Percentiles rank a stretch among this genome's conserved stretches.
These are phyloP conservation scores for Actinernus sp. DNA, from an alignment of 92 coral and sea anemone species.

Conservation along the genomic window DNA sequence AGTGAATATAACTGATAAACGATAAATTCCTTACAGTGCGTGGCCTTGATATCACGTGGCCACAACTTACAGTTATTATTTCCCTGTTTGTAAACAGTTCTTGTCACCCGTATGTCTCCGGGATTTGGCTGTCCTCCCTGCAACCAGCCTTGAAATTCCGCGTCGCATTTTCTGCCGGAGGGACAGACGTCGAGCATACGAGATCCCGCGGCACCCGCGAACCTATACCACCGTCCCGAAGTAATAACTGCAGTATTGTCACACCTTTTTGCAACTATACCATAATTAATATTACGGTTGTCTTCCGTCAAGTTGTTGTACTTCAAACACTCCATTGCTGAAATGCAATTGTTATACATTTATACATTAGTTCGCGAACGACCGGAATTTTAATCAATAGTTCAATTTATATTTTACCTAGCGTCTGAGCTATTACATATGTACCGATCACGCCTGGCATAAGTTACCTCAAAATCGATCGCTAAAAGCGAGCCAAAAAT, in stretches of 20 bases:
- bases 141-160: conserved; percentile 41
- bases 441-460: too few species aligned
- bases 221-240: conserved; percentile 47
- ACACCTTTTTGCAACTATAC: background rate
- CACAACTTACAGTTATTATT: background rate
- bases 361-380: too few species aligned
- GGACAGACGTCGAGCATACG: conserved; percentile 34
- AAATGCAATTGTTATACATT: too few species aligned
- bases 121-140: conserved; percentile 29
- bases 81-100: conserved; percentile 11
- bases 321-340: conserved; percentile 6
- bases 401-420: too few species aligned
- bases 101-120: conserved; percentile 29
- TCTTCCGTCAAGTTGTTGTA: conserved; percentile 13
- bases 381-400: too few species aligned
- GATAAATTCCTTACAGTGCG: conserved; percentile 41
- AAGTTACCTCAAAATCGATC: too few species aligned
- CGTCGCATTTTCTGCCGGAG: conserved; percentile 8
- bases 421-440: too few species aligned
- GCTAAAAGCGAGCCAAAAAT: too few species aligned
- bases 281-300: conserved; percentile 12
- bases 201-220: conserved; percentile 41
- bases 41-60: conserved; percentile 8
- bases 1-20: conserved; percentile 29
- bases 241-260: conserved; percentile 6